Evolutionary conservation across 92 coral and sea anemone genomes (phyloP).

Genomic region (Muricea muricata): DNA sequence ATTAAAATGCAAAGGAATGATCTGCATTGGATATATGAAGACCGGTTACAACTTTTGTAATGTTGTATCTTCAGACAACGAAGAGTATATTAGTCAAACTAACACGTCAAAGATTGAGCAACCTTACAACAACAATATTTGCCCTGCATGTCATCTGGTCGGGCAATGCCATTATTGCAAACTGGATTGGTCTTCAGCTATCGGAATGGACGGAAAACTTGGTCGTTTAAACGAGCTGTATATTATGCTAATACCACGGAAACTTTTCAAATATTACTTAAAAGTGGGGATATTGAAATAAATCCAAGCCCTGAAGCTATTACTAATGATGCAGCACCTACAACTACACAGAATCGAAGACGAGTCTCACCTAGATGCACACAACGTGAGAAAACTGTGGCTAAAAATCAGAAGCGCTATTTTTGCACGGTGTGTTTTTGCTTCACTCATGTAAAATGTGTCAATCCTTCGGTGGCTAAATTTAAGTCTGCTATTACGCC

Average conservation of each 20-base stretch:
- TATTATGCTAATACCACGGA: constrained; percentile 36
- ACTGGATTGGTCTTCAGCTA: constrained; percentile 6
- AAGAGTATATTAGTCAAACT: not conserved
- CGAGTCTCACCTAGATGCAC: constrained; percentile 9
- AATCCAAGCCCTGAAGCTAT: constrained; percentile 29
- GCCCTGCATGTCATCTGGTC: not conserved
- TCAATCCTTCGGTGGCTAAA: constrained; percentile 16
- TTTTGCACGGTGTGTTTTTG: constrained; percentile 40
- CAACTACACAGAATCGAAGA: constrained; percentile 2
- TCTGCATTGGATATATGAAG: constrained; percentile 1
- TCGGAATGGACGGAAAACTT: not conserved
- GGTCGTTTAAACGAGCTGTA: constrained; percentile 8
- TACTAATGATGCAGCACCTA: not conserved
- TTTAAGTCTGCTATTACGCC: constrained; percentile 18
- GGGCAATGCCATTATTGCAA: not conserved
- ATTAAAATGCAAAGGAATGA: not conserved
- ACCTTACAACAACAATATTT: not conserved
- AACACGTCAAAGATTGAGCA: not conserved
- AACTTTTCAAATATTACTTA: constrained; percentile 14
- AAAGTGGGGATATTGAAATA: constrained; percentile 26
- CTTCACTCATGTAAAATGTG: constrained; percentile 43
- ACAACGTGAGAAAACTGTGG: constrained; percentile 45
- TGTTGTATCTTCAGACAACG: not conserved
- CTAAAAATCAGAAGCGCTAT: constrained; percentile 49
- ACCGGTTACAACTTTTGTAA: not conserved